Evolutionary conservation across 2,888 invertebrate species (phyloP), one percentile per base, ranked within the genome.

Genomic region (Creontiades dilutus): DNA sequence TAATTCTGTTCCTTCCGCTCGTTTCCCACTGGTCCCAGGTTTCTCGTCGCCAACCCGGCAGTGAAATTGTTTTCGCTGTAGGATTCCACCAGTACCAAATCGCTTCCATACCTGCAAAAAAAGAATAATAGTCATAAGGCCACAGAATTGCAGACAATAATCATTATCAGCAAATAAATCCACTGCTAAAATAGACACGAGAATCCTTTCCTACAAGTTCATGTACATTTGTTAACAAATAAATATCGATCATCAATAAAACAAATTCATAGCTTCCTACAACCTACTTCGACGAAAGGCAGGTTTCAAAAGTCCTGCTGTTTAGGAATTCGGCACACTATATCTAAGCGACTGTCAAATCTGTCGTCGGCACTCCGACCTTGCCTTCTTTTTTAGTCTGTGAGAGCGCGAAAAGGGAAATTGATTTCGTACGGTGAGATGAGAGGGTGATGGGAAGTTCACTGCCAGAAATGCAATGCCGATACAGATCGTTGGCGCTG

Each of bases 41-140:
- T 92, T 92, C 95, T 94, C 91, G 95, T 95, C 76, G 97, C 96
- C 94, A 98, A 95, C 91, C 95, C 95, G 90, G 97, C 96, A 37
- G 98, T 97, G 94, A 97, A 95, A 93, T 98, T 98, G 94, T 99
- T 99, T 94, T 99, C 98, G 91, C 95, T 95, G 93, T 97, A 98
- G 75, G 96, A 96, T 93, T 98, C 98, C 92, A 99, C 96, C 91
- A 97, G 96, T 94, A 98, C 97, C 92, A 99, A 94, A 93, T 98
- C 98, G 94, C 98, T 98, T 92, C 99, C 99, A 94, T 99, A 99
- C 94, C 99, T 98, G 93, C 86, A 89, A 37, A 85, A 13, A n/a
- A 57, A 85, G 52, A 52, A 52, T 14, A 2, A 52, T 52, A 16
- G 3, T 13, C 14, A 52, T 14, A 7, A 52, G 16, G 11, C 16